A percentile compares a stretch with the other conserved stretches of the same genome.
phyloP scores from a whole-genome alignment of 2,797 vertebrate genomes.

The Florisuga fusca region DNA sequence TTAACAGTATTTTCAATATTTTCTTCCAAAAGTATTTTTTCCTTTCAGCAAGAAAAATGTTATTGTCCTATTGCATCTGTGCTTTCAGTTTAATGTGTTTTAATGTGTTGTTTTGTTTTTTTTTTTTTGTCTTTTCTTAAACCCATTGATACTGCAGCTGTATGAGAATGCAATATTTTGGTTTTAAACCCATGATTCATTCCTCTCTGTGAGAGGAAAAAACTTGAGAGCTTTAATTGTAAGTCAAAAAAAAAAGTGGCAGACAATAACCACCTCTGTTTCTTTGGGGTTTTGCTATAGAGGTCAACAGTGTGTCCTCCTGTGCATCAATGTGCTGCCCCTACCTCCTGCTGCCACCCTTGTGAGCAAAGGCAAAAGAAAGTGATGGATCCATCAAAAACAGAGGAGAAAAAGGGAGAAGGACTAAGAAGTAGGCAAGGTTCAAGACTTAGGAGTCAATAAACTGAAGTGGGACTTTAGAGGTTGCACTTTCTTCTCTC shows the following conservation, averaged over 20 bases:
- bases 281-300: background rate
- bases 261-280: background rate
- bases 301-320: background rate
- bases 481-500: background rate
- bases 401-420: background rate
- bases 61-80: background rate
- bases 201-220: background rate
- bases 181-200: background rate
- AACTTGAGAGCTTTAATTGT: background rate
- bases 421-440: background rate
- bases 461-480: background rate
- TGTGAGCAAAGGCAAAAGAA: background rate
- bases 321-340: background rate
- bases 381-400: background rate
- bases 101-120: background rate
- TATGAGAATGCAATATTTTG: background rate
- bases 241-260: background rate
- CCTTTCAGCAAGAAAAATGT: background rate
- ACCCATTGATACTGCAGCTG: background rate
- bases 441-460: background rate
- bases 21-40: background rate
- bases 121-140: background rate
- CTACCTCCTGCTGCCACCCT: background rate
- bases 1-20: background rate
- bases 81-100: background rate